Evolutionary conservation across 1,140 invertebrate genomes (phyloP), one percentile per base, ranked within the genome.

Genomic region (Drosophila subobscura): DNA sequence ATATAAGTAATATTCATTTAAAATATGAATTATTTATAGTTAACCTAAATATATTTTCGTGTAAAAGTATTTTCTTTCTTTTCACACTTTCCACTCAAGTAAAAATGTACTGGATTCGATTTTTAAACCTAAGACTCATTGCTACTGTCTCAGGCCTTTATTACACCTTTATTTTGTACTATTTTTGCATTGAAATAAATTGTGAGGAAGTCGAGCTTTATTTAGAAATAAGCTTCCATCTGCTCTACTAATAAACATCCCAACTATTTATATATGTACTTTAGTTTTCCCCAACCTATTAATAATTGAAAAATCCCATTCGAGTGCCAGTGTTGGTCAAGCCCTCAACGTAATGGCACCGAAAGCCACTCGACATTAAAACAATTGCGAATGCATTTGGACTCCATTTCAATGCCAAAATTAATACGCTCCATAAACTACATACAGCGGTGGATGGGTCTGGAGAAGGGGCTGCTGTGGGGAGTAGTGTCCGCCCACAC

Each of bases 371-470:
- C 64, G 56, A 47, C 77, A 70, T 70, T 58, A 67, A 78, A 86
- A 78, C 81, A 88, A 88, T 86, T 86, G 81, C 66, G 72, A 86
- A 73, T 86, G 81, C 81, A 81, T 77, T 78, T 74, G 59, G 76
- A 63, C 47, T 74, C 58, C 64, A 74, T 77, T 86, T 86, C 81
- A 85, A 86, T 85, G 77, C 73, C 77, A 77, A 86, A 86, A 86
- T 85, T 80, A 85, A 85, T 85, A 85, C 70, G 77, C 61, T 85
- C 7, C 77, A 85, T 85, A 86, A 86, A 85, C 64, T 67, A 77
- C 60, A 70, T 46, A 42, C 55, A 41, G 8, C 5, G 23, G 29
- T 20, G 20, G 27, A 37, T 14, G 29, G 5, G 16, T 14, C 25
- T 50, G 47, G 25, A 4, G 12, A 2, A 10, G 12, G 10, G 29